Percentiles rank a stretch among this genome's conserved stretches.
These are phyloP conservation scores for Scortum barcoo DNA, from an alignment of 2,113 vertebrate genomes.

Conservation along the genomic window DNA sequence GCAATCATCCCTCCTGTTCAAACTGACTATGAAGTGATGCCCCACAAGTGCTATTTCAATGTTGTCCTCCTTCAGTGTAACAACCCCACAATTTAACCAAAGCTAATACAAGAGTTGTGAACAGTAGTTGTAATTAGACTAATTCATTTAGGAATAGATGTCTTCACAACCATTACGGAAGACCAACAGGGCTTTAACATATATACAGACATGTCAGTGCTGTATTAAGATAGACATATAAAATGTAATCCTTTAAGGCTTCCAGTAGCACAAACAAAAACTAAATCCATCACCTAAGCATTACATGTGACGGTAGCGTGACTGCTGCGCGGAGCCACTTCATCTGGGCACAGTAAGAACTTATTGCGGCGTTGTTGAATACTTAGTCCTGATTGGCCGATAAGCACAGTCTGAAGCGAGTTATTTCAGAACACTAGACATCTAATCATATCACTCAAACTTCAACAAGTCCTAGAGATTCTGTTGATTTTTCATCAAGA, in stretches of 20 bases:
- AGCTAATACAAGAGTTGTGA: neutral
- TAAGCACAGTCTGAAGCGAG: neutral
- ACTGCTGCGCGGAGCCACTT: neutral
- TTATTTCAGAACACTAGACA: constrained; percentile 7
- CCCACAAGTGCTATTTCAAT: neutral
- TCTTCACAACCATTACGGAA: neutral
- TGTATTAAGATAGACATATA: neutral
- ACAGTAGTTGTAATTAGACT: neutral
- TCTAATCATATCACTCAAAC: constrained; percentile 28
- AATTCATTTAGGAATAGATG: neutral
- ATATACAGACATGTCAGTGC: neutral
- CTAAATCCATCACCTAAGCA: neutral
- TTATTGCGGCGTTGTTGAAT: constrained; percentile 3
- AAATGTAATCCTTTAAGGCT: neutral
- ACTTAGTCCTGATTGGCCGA: constrained; percentile 11
- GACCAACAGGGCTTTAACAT: neutral
- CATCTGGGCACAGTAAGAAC: neutral
- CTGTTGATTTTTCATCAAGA: constrained; percentile 13
- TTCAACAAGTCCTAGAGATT: constrained; percentile 8
- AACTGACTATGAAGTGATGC: neutral
- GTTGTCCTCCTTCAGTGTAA: neutral
- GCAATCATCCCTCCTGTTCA: neutral
- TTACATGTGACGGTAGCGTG: neutral
- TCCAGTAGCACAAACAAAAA: neutral
- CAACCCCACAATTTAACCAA: neutral